These are phyloP conservation scores for Stenolophus ochropezus DNA, from an alignment of 2,888 invertebrate genomes.

Conservation along the genomic window DNA sequence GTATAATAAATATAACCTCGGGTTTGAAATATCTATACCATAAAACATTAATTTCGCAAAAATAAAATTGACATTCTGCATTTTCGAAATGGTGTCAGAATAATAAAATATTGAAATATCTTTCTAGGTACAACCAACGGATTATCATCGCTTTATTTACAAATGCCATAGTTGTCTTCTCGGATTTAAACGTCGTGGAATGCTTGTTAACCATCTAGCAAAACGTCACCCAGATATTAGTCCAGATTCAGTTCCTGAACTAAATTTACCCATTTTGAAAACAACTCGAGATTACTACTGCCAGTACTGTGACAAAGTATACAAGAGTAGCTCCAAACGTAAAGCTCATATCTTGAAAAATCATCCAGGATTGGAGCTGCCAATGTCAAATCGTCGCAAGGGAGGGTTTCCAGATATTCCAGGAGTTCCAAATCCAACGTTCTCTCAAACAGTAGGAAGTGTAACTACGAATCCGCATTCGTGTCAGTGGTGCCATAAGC, in stretches of 20 bases:
- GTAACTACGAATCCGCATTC: constrained; percentile 82
- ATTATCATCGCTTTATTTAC: constrained; percentile 84
- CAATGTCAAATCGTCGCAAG: constrained; percentile 73
- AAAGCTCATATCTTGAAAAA: constrained; percentile 88
- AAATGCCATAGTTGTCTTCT: constrained; percentile 85
- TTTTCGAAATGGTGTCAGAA: too few relatives aligned
- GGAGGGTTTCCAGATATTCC: constrained; percentile 69
- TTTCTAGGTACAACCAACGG: constrained; percentile 73
- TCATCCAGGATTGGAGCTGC: constrained; percentile 86
- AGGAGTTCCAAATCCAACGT: constrained; percentile 78
- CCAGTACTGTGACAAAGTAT: constrained; percentile 87
- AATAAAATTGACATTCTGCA: too few relatives aligned
- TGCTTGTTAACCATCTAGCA: constrained; percentile 89
- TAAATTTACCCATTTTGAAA: constrained; percentile 85
- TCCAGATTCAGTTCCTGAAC: constrained; percentile 81
- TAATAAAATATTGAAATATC: background rate
- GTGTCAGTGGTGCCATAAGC: constrained; percentile 89
- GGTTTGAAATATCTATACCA: too few relatives aligned
- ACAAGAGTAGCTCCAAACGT: constrained; percentile 89
- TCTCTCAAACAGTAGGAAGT: constrained; percentile 83
- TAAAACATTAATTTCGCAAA: too few relatives aligned
- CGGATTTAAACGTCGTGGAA: constrained; percentile 88
- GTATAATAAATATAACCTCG: too few relatives aligned
- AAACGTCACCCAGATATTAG: constrained; percentile 82
- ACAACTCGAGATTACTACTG: constrained; percentile 88